phyloP scores from a whole-genome alignment of 2,888 invertebrate species.

The Drosophila cyrtoloma region DNA sequence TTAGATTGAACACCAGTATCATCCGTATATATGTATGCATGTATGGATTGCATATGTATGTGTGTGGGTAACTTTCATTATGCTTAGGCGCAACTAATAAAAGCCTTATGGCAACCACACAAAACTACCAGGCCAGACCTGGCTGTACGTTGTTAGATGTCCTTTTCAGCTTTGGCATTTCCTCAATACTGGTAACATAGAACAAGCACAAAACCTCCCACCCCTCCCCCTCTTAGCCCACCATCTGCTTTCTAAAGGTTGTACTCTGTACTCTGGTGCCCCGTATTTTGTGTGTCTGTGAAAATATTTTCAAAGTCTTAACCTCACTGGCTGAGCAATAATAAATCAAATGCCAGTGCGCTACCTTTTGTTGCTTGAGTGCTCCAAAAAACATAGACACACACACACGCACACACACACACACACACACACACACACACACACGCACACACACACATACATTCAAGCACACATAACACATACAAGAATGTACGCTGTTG shows the following conservation, averaged over 20 bases:
- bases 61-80: slow-evolving; percentile 41
- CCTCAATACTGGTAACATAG: slow-evolving; percentile 35
- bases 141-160: slow-evolving; percentile 25
- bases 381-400: slow-evolving; percentile 38
- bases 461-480: slow-evolving; percentile 9
- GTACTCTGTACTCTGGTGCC: slow-evolving; percentile 9
- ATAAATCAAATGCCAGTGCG: slow-evolving; percentile 77
- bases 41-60: slow-evolving; percentile 1
- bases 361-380: slow-evolving; percentile 79
- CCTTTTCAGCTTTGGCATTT: slow-evolving; percentile 42
- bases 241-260: slow-evolving; percentile 6
- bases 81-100: slow-evolving; percentile 67
- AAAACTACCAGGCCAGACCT: slow-evolving; percentile 40
- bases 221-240: neutral
- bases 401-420: slow-evolving; percentile 2
- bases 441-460: slow-evolving; percentile 17
- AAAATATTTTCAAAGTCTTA: slow-evolving; percentile 81
- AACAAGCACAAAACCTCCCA: neutral
- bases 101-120: slow-evolving; percentile 59
- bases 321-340: slow-evolving; percentile 77
- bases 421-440: slow-evolving; percentile 18
- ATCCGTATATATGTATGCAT: slow-evolving; percentile 20
- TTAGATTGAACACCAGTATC: slow-evolving; percentile 72
- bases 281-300: slow-evolving; percentile 70
- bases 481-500: slow-evolving; percentile 43